phyloP scores from a whole-genome alignment of 2,797 vertebrate species.

The Oceanodroma leucorhoa region DNA sequence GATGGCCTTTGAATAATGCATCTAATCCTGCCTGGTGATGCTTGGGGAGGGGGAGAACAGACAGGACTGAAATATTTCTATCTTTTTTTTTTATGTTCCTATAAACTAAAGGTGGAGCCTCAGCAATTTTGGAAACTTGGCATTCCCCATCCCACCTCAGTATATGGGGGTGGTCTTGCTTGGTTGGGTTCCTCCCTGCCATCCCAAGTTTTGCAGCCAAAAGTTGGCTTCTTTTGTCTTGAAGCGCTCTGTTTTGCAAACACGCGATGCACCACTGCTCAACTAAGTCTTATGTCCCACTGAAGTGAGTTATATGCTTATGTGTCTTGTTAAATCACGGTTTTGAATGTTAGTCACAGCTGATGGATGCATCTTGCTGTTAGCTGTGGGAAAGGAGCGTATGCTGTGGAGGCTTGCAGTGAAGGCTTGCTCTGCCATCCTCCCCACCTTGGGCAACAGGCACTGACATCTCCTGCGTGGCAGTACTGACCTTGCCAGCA shows the following conservation, averaged over 20 bases:
- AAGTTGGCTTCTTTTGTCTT: not conserved
- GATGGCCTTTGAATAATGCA: not conserved
- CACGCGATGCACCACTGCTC: not conserved
- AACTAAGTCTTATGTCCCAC: rapidly evolving
- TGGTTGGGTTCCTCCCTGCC: not conserved
- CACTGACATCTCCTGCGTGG: not conserved
- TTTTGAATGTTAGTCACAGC: not conserved
- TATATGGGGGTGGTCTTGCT: not conserved
- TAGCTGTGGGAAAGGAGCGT: not conserved
- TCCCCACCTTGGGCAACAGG: not conserved
- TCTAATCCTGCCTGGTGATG: not conserved
- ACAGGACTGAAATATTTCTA: not conserved
- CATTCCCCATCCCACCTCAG: not conserved
- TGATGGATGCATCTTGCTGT: not conserved
- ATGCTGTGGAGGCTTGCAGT: not conserved
- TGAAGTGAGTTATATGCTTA: not conserved
- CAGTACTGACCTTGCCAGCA: not conserved
- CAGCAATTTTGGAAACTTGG: not conserved
- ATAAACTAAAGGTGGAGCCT: not conserved
- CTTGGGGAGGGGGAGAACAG: rapidly evolving
- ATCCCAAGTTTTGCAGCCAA: not conserved
- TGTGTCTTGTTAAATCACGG: not conserved
- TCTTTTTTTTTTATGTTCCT: not conserved
- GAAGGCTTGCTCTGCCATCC: not conserved
- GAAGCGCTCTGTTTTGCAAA: not conserved